Base-by-base conservation (phyloP, 2,113 vertebrate genomes). In the Strigops habroptila region DNA sequence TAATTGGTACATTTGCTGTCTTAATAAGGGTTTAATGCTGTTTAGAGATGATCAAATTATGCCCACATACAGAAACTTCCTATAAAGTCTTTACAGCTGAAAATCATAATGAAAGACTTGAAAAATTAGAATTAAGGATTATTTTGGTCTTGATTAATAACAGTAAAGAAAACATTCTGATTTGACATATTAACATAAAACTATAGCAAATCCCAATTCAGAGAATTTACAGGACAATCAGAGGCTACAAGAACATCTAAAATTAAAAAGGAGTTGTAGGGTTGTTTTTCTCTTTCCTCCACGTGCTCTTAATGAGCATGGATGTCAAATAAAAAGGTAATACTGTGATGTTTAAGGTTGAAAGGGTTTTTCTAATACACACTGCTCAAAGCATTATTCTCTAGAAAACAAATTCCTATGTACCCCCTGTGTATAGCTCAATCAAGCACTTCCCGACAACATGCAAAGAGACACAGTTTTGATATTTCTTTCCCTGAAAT, bases 371-470 rank as follows among this genome's bases (percentile, higher is more conserved):
- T 90, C 74, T 69, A 88, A 81, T 59, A 30, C 55, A 41, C 64
- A 70, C 28, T 83, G 44, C 75, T 95, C 35, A 93, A 96, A 94
- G 82, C 43, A 75, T 90, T 93, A 91, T 93, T 93, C 84, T 91
- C 57, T 60, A 46, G 67, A 81, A 97, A 94, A 95, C 46, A 94
- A 96, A 94, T 90, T 95, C 48, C 53, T 86, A 12, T 31, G 39
- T 77, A 57, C 65, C 63, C 60, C 39, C 46, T 80, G 30, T 46
- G 53, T 70, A 74, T 73, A 95, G 90, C 82, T 96, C 93, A 94
- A 95, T 95, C 93, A 96, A 94, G 31, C 35, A 51, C 67, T 90
- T 94, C 46, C 70, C 90, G 89, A 93, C 69, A 96, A 88, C 33
- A 64, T 91, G 85, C 79, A 91, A 86, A 94, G 17, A 90, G 27